Evolutionary conservation across 2,888 invertebrate genomes (phyloP).

Genomic region (Dolomedes plantarius): DNA sequence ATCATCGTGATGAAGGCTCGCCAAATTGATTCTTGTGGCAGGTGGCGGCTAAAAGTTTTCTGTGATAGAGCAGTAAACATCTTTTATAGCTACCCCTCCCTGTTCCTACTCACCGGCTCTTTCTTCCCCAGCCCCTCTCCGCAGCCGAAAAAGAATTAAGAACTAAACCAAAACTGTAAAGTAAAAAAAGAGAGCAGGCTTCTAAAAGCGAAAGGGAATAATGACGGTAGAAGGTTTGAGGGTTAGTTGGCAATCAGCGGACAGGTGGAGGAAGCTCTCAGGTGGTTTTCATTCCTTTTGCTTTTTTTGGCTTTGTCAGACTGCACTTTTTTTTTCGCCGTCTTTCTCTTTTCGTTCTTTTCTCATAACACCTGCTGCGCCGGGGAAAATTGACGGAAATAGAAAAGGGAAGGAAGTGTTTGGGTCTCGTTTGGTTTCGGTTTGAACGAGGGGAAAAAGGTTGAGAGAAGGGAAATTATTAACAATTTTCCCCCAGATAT

Average conservation of each 20-base stretch:
- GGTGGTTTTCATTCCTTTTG: not conserved
- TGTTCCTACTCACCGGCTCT: not conserved
- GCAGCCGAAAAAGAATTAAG: not conserved
- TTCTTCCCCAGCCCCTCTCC: not conserved
- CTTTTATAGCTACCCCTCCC: constrained; percentile 12
- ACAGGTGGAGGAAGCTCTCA: not conserved
- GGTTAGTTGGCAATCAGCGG: constrained; percentile 18
- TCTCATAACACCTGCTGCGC: constrained; percentile 7
- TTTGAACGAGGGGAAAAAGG: too few species aligned
- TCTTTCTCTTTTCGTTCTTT: not conserved
- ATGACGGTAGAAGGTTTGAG: not conserved
- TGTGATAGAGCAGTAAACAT: not conserved
- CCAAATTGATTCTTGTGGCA: not conserved
- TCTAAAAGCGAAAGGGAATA: constrained; percentile 2
- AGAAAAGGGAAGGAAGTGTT: not conserved
- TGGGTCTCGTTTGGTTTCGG: not conserved
- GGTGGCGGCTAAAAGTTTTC: not conserved
- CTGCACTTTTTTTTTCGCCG: not conserved
- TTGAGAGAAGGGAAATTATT: too few species aligned
- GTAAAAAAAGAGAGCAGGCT: not conserved
- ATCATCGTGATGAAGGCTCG: not conserved
- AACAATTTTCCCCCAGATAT: too few species aligned
- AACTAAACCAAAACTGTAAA: not conserved
- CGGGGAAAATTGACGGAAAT: not conserved
- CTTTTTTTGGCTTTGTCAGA: not conserved